A percentile compares a stretch with the other conserved stretches of the same genome.
These are phyloP conservation scores for Sympetrum striolatum DNA, from an alignment of 2,888 invertebrate genomes.

Conservation along the genomic window DNA sequence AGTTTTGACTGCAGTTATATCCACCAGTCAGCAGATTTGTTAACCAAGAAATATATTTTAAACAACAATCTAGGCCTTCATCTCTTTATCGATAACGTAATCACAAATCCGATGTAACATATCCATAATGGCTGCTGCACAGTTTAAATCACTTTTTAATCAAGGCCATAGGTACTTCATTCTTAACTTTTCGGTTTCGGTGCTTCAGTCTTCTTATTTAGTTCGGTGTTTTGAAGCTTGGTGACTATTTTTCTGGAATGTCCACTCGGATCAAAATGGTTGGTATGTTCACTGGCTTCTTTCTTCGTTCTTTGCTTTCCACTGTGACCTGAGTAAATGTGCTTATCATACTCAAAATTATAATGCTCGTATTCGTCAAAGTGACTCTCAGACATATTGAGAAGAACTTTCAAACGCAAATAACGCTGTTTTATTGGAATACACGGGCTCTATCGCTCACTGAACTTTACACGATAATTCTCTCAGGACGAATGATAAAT, in stretches of 20 bases:
- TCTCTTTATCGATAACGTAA: background rate
- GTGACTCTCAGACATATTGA: conserved; percentile 80
- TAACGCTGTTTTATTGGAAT: background rate
- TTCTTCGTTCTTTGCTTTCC: conserved; percentile 91
- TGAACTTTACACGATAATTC: background rate
- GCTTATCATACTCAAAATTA: conserved; percentile 92
- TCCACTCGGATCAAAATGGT: conserved; percentile 90
- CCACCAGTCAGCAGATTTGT: background rate
- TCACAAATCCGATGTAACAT: background rate
- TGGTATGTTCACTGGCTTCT: conserved; percentile 87
- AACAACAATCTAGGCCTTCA: background rate
- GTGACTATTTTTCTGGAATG: conserved; percentile 91
- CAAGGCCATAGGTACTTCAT: background rate
- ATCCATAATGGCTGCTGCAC: conserved; percentile 4
- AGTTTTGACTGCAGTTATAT: background rate
- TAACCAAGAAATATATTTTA: background rate
- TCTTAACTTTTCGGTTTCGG: conserved; percentile 44
- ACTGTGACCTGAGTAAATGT: conserved; percentile 83
- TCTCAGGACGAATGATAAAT: background rate
- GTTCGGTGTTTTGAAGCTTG: conserved; percentile 84
- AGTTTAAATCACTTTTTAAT: background rate
- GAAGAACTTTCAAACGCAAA: conserved; percentile 14
- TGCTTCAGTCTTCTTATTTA: conserved; percentile 70
- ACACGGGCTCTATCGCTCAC: background rate
- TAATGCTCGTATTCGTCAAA: conserved; percentile 94